Conservation (phyloP, 2,113 vertebrate genomes). For the Mustela nigripes region DNA sequence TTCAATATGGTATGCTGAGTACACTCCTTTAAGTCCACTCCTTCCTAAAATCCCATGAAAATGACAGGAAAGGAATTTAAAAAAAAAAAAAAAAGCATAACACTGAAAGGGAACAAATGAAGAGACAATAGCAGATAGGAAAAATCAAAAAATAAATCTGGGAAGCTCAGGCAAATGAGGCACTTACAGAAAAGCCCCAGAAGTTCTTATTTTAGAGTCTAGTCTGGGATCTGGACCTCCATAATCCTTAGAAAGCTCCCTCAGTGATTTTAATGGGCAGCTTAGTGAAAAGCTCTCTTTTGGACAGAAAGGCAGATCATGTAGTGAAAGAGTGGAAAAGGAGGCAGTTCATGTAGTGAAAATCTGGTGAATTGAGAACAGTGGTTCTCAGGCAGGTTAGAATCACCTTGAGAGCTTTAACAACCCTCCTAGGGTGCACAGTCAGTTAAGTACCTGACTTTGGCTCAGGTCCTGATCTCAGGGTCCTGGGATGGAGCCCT, state of each 20-base stretch:
- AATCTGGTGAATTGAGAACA: not conserved
- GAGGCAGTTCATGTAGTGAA: not conserved
- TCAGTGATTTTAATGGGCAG: not conserved
- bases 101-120: not conserved
- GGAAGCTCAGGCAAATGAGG: not conserved
- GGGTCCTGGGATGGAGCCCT: not conserved
- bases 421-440: not conserved
- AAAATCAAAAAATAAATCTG: not conserved
- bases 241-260: not conserved
- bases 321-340: not conserved
- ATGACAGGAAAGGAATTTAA: not conserved
- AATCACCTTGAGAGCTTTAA: not conserved
- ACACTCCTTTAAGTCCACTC: not conserved
- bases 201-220: not conserved
- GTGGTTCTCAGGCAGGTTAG: not conserved
- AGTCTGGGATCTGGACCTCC: not conserved
- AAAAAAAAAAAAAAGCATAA: not conserved
- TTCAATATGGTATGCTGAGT: constrained; percentile 5
- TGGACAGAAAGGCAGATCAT: not conserved
- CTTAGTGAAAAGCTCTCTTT: not conserved
- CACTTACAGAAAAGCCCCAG: not conserved
- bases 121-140: not conserved
- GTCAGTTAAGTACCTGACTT: not conserved
- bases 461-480: not conserved
- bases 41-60: constrained; percentile 37